Evolutionary conservation across 2,888 invertebrate species (phyloP).

Genomic region (Eurytoma adleriae): DNA sequence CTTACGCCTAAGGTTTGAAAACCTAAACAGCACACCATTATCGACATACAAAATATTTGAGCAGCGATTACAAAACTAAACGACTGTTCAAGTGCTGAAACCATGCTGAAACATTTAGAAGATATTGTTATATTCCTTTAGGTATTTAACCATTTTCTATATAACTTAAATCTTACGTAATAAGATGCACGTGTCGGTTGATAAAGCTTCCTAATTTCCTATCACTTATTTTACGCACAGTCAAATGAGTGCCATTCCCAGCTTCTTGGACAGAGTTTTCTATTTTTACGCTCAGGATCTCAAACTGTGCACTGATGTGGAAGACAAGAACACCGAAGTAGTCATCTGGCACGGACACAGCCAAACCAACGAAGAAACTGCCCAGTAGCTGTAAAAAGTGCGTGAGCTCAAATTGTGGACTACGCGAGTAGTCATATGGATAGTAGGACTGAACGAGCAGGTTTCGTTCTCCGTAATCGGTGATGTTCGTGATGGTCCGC

Average conservation of each 20-base stretch:
- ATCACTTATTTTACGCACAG: neutral
- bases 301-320: conserved; percentile 36
- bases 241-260: fast-evolving
- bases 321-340: conserved; percentile 37
- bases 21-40: conserved; percentile 31
- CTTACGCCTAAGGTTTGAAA: conserved; percentile 34
- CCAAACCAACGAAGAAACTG: conserved; percentile 13
- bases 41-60: conserved; percentile 30
- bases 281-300: conserved; percentile 11
- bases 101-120: conserved; percentile 25
- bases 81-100: conserved; percentile 18
- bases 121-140: neutral
- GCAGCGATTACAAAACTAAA: conserved; percentile 31
- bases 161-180: conserved; percentile 11
- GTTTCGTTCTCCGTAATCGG: neutral
- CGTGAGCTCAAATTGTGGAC: conserved; percentile 12
- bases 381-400: conserved; percentile 3
- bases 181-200: conserved; percentile 29
- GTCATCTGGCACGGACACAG: conserved; percentile 14
- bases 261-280: neutral
- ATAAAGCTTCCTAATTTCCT: neutral
- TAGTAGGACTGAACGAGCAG: conserved; percentile 20
- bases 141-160: neutral
- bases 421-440: conserved; percentile 20
- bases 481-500: conserved; percentile 16